A percentile compares a stretch with the other conserved stretches of the same genome.
Conservation (phyloP, 2,888 invertebrate genomes). For the Peribatodes rhomboidaria region DNA sequence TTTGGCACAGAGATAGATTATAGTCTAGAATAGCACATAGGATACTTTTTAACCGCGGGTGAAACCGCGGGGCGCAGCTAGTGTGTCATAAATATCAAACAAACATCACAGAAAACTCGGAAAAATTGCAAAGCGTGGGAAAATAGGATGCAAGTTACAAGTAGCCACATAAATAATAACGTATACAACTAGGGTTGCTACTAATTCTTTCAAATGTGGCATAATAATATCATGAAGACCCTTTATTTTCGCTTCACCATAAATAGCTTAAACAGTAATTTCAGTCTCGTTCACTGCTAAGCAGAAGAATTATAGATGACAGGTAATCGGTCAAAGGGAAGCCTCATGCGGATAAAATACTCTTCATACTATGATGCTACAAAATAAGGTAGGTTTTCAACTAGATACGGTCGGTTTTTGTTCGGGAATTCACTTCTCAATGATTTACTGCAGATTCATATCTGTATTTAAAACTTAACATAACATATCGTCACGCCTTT, state of each 20-base stretch:
- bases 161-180: background rate
- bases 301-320: slow-evolving; percentile 23
- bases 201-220: background rate
- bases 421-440: too few relatives aligned
- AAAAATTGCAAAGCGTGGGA: too few relatives aligned
- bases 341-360: slow-evolving; percentile 36
- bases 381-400: background rate
- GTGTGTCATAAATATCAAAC: too few relatives aligned
- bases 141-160: background rate
- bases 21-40: too few relatives aligned
- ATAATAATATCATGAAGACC: background rate
- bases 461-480: too few relatives aligned
- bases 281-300: slow-evolving; percentile 12
- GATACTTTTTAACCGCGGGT: too few relatives aligned
- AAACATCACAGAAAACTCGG: too few relatives aligned
- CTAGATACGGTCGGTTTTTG: too few relatives aligned
- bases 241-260: slow-evolving; percentile 9
- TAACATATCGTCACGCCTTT: too few relatives aligned
- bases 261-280: slow-evolving; percentile 12
- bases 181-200: background rate
- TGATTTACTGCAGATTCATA: too few relatives aligned
- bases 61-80: too few relatives aligned
- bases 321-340: slow-evolving; percentile 27
- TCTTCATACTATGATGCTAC: background rate
- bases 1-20: too few relatives aligned